These are phyloP conservation scores for Oncorhynchus nerka DNA, from an alignment of 2,113 vertebrate species.

Conservation along the genomic window DNA sequence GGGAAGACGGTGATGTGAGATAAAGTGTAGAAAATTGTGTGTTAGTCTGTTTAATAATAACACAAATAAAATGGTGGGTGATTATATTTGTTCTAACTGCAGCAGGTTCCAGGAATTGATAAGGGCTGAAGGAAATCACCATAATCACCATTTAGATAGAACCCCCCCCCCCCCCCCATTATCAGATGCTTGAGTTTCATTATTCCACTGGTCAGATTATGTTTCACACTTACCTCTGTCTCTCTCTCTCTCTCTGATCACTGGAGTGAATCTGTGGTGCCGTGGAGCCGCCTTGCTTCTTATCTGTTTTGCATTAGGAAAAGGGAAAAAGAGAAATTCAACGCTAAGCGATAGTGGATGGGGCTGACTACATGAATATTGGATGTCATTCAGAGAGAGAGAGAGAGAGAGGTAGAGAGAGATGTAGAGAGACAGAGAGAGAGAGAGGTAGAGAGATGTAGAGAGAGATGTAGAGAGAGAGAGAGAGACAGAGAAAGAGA, in stretches of 20 bases:
- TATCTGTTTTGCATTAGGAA: not conserved
- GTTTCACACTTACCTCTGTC: conserved; percentile 24
- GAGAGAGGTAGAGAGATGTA: too few relatives aligned
- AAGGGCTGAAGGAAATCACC: conserved; percentile 24
- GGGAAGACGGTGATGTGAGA: too few relatives aligned
- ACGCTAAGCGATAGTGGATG: not conserved
- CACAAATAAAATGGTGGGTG: too few relatives aligned
- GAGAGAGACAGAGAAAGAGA: accelerated
- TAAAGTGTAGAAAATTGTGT: too few relatives aligned
- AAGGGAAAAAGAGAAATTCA: not conserved
- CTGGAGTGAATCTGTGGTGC: not conserved
- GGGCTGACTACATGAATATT: not conserved
- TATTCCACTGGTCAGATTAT: conserved; percentile 13
- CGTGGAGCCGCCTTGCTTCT: not conserved
- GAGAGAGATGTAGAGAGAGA: too few relatives aligned
- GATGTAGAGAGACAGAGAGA: not conserved
- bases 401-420: not conserved
- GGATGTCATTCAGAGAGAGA: too few relatives aligned
- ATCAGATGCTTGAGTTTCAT: conserved; percentile 34
- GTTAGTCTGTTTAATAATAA: too few relatives aligned
- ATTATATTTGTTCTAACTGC: too few relatives aligned
- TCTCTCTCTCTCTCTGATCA: conserved; percentile 7
- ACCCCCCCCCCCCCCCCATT: conserved; percentile 23
- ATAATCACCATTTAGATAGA: conserved; percentile 30
- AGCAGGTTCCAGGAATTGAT: not conserved